A percentile compares a stretch with the other conserved stretches of the same genome.
These are phyloP conservation scores for Lysandra bellargus DNA, from an alignment of 2,888 invertebrate genomes.

Conservation along the genomic window DNA sequence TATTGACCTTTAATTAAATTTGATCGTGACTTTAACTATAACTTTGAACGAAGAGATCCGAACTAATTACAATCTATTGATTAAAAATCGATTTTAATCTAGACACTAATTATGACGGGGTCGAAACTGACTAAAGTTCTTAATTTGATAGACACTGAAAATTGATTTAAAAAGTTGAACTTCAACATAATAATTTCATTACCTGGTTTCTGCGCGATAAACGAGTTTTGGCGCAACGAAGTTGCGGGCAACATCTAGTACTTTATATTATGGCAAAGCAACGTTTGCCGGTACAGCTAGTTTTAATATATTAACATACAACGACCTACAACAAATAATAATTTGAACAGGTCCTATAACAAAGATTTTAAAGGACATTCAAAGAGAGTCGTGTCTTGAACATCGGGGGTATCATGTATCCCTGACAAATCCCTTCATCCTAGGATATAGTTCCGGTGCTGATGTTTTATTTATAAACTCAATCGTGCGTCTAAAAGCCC, in stretches of 20 bases:
- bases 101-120: background rate
- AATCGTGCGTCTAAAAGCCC: background rate
- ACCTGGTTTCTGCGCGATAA: background rate
- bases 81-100: background rate
- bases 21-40: background rate
- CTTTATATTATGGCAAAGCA: too few relatives aligned
- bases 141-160: background rate
- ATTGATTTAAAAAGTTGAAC: background rate
- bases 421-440: slow-evolving; percentile 16
- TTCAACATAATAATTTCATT: background rate
- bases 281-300: too few relatives aligned
- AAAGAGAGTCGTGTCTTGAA: slow-evolving; percentile 1
- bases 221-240: too few relatives aligned
- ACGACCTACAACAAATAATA: background rate
- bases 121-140: background rate
- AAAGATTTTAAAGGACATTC: background rate
- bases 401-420: background rate
- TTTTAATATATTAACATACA: background rate
- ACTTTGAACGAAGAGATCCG: background rate
- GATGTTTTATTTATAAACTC: slow-evolving; percentile 30
- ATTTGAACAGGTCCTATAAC: background rate
- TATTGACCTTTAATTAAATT: background rate
- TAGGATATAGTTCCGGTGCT: slow-evolving; percentile 30
- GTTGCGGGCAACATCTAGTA: too few relatives aligned
- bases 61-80: background rate